Conservation (phyloP, 2,113 vertebrate genomes). For the Oncorhynchus masou region DNA sequence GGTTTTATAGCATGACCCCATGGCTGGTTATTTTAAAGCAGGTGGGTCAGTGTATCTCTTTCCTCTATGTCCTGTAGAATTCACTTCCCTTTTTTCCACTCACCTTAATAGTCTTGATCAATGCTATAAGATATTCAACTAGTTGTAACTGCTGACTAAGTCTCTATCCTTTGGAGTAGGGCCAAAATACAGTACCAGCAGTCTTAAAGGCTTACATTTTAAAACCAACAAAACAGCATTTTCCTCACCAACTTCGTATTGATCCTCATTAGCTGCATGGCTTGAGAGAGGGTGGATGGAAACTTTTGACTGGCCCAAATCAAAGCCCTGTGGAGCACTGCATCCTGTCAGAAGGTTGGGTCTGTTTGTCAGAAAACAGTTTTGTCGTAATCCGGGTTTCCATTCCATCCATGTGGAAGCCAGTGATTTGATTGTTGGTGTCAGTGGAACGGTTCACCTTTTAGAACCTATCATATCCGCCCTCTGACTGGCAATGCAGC, state of each 20-base stretch:
- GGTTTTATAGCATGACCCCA: background rate
- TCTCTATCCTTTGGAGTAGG: background rate
- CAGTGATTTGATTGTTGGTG: background rate
- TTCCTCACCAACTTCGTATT: background rate
- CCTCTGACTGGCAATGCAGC: slow-evolving; percentile 18
- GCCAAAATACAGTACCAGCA: background rate
- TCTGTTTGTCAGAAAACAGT: background rate
- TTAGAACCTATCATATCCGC: slow-evolving; percentile 7
- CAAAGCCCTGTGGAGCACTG: background rate
- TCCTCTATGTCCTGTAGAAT: background rate
- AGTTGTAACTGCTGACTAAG: slow-evolving; percentile 21
- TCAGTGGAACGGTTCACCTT: background rate
- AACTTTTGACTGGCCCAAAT: background rate
- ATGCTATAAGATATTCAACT: background rate
- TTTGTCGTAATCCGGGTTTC: background rate
- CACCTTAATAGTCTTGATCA: background rate
- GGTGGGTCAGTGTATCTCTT: background rate
- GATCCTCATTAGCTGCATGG: background rate
- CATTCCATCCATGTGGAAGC: background rate
- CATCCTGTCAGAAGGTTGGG: background rate
- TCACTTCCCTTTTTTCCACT: no score
- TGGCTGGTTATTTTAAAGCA: background rate
- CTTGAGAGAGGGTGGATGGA: background rate
- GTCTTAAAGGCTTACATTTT: background rate
- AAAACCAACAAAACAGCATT: background rate